These are phyloP conservation scores for Pardalotus punctatus DNA, from an alignment of 2,113 vertebrate genomes.

Conservation along the genomic window DNA sequence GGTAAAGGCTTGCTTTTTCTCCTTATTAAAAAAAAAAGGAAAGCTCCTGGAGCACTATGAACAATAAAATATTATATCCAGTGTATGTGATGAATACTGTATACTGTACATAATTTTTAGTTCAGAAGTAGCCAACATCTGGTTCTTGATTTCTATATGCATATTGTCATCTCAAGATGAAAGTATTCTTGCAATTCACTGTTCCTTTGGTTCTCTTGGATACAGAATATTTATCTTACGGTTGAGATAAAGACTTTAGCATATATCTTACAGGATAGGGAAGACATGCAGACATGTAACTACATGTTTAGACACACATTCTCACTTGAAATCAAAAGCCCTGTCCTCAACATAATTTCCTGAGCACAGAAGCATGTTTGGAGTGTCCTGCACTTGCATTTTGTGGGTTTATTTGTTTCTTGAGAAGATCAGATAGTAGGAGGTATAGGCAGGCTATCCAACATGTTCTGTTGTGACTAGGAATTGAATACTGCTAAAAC, in stretches of 20 bases:
- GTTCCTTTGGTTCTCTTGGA: neutral
- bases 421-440: neutral
- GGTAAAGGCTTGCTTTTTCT: neutral
- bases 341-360: neutral
- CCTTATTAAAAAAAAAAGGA: neutral
- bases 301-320: neutral
- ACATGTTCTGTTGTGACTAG: neutral
- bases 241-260: neutral
- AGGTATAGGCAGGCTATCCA: neutral
- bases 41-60: neutral
- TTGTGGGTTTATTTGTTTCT: neutral
- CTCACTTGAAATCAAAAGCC: neutral
- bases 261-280: neutral
- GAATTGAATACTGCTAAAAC: neutral
- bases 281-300: neutral
- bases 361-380: neutral
- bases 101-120: neutral
- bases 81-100: neutral
- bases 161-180: neutral
- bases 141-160: neutral
- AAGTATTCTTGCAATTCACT: neutral
- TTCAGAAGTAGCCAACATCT: neutral
- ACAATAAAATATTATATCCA: neutral
- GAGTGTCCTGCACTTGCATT: neutral
- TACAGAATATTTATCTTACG: neutral